A percentile compares a stretch with the other conserved stretches of the same genome.
Evolutionary conservation across 1,140 invertebrate species (phyloP).

Genomic region (Hycleus phaleratus): DNA sequence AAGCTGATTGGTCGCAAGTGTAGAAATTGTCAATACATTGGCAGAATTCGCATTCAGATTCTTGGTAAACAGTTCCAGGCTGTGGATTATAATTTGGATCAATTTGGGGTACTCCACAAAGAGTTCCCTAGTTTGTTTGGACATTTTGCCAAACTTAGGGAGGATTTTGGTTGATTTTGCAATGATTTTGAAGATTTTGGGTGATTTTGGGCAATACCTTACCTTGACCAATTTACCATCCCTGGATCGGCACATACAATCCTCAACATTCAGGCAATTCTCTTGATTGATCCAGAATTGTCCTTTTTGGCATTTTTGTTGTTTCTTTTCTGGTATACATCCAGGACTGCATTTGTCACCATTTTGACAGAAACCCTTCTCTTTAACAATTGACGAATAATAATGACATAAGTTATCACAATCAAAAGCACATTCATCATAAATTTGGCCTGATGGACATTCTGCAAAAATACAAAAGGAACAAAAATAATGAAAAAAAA

Average conservation of each 20-base stretch:
- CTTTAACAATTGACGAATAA: conserved; percentile 41
- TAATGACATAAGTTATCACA: conserved; percentile 49
- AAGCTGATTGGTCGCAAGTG: conserved; percentile 51
- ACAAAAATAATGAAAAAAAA: no score
- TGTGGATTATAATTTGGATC: conserved; percentile 22
- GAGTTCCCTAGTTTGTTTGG: no score
- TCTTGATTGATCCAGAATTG: conserved; percentile 57
- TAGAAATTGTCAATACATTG: conserved; percentile 71
- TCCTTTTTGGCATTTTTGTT: conserved; percentile 28
- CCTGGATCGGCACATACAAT: conserved; percentile 61
- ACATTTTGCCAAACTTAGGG: no score
- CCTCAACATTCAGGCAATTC: conserved; percentile 58
- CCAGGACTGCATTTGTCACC: conserved; percentile 46
- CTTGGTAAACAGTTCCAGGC: conserved; percentile 51
- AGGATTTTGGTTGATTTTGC: no score
- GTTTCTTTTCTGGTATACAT: conserved; percentile 27
- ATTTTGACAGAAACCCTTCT: conserved; percentile 42
- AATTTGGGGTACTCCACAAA: no score
- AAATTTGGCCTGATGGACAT: conserved; percentile 41
- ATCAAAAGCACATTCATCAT: conserved; percentile 46
- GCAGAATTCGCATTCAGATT: conserved; percentile 57
- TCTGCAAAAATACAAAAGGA: conserved; percentile 1
- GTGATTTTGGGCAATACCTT: conserved; percentile 17
- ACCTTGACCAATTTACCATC: conserved; percentile 56
- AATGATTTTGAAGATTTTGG: neutral